Base-by-base conservation (phyloP, 2,113 vertebrate species). In the Lophius piscatorius region DNA sequence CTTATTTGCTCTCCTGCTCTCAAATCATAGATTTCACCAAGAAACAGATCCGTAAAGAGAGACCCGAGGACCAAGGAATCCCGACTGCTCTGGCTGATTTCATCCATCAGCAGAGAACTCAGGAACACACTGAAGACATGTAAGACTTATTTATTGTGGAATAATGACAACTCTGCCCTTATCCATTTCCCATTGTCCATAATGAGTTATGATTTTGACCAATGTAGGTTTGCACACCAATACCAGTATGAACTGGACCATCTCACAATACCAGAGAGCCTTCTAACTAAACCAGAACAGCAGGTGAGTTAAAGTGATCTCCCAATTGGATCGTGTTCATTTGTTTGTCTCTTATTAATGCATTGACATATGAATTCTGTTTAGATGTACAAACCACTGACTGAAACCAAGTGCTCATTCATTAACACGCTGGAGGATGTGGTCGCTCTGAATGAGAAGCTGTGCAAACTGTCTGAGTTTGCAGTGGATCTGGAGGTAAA, bases 401-500 rank as follows among this genome's bases (percentile, higher is more conserved):
- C 60, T 4, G 94, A 97, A 47, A 94, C 93, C 0, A 92, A 86
- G 14, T 95, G 88, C 70, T 90, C 87, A 22, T 94, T 96, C 17
- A 70, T 98, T 11, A 86, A 92, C 28, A 90, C 90, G 0, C 78
- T 99, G 84, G 94, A 97, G 14, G 89, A 94, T 21, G 84, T 99
- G 26, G 95, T 94, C 44, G 91, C 92, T 26, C 81, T 99, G 33
- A 99, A 95, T 5, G 96, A 96, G 66, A 98, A 94, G 65, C 93
- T 99, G 5, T 86, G 87, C 64, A 84, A 67, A n/a, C 89, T 88
- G 22, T 80, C 92, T 17, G 97, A 96, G 61, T 97, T 98, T 82
- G 95, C 96, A 0, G 89, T 99, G 58, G 97, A 99, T 71, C 91
- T 99, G 18, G 97, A 98, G 95, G 97, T 98, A 88, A 40, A 35